phyloP scores from a whole-genome alignment of 2,113 vertebrate species.

The Gavia stellata region DNA sequence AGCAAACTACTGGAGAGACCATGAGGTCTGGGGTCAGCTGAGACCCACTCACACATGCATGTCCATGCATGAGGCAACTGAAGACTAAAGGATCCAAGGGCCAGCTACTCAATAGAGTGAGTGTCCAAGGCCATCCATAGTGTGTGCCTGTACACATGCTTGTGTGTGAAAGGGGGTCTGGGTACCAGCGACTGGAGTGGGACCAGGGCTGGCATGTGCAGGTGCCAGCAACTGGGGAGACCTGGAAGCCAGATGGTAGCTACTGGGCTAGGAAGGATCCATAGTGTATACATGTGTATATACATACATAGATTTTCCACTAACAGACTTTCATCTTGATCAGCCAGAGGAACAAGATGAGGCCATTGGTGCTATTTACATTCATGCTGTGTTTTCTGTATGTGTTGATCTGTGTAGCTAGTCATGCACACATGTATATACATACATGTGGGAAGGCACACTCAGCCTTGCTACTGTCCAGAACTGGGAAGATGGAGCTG shows the following conservation, averaged over 20 bases:
- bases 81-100: neutral
- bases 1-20: neutral
- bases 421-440: neutral
- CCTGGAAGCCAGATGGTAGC: neutral
- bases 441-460: rapidly evolving
- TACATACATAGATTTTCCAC: neutral
- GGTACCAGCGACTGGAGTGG: neutral
- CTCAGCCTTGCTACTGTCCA: neutral
- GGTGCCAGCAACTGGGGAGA: neutral
- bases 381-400: neutral
- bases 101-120: neutral
- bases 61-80: neutral
- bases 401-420: neutral
- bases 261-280: neutral
- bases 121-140: neutral
- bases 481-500: neutral
- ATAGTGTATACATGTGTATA: neutral
- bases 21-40: neutral
- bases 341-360: neutral
- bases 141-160: neutral
- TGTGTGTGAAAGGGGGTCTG: neutral
- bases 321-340: neutral
- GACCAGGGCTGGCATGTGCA: neutral
- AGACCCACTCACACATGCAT: neutral
- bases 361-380: neutral